phyloP scores from a whole-genome alignment of 2,113 vertebrate species.

The Ramphastos sulfuratus region DNA sequence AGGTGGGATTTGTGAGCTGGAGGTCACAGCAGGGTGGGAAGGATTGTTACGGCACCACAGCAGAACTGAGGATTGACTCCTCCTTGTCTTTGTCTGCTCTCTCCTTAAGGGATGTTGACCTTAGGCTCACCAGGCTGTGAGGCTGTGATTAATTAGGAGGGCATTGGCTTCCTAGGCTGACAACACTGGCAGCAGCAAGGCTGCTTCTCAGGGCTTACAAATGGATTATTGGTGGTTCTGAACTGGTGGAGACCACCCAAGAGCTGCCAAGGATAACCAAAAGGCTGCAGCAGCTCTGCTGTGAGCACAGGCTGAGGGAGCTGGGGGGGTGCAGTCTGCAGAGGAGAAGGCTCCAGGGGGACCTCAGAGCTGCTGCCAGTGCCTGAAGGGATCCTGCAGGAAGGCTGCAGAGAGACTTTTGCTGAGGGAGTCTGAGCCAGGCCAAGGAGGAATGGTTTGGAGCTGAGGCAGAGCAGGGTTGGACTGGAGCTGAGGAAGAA shows the following conservation, averaged over 20 bases:
- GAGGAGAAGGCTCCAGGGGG: no score
- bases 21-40: neutral
- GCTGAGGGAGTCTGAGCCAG: no score
- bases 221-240: neutral
- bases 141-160: neutral
- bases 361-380: neutral
- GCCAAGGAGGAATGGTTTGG: no score
- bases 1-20: neutral
- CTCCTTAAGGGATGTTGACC: neutral
- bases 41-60: neutral
- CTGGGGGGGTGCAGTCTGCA: no score
- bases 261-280: neutral
- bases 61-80: neutral
- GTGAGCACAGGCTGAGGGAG: no score
- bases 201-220: neutral
- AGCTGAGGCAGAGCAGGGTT: no score
- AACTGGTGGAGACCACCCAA: neutral
- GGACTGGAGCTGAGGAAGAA: no score
- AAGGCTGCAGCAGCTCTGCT: neutral
- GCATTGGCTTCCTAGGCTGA: neutral
- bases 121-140: no score
- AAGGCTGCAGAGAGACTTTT: no score
- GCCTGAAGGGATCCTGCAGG: no score
- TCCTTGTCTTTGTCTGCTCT: neutral
- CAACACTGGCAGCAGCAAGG: constrained; percentile 3